A percentile compares a stretch with the other conserved stretches of the same genome.
phyloP scores from a whole-genome alignment of 2,888 invertebrate genomes.

The Caenorhabditis macrosperma region DNA sequence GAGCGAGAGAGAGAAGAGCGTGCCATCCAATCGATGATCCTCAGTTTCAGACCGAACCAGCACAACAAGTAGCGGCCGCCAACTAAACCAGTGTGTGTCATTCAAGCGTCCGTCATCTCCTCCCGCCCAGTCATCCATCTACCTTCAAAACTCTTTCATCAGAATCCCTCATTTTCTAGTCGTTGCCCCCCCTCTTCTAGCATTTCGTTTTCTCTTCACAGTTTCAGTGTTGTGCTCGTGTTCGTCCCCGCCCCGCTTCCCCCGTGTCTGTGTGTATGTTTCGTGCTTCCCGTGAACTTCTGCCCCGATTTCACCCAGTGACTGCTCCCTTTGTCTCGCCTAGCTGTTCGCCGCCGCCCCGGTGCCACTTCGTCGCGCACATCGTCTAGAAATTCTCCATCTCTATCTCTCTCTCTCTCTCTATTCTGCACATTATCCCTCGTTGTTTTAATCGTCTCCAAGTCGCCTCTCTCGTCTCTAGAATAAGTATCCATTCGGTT shows the following conservation, averaged over 20 bases:
- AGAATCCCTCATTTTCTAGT: conserved; percentile 22
- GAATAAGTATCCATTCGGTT: conserved; percentile 34
- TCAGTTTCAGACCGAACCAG: conserved; percentile 25
- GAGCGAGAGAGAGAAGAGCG: too few relatives aligned
- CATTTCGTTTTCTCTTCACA: conserved; percentile 31
- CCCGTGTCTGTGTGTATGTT: conserved; percentile 25
- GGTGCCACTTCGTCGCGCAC: conserved; percentile 36
- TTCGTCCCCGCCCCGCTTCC: conserved; percentile 44
- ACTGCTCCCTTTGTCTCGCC: conserved; percentile 20
- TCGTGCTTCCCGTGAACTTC: conserved; percentile 4
- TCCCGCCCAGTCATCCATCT: too few relatives aligned
- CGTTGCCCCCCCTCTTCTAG: conserved; percentile 18
- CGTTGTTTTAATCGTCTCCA: conserved; percentile 30
- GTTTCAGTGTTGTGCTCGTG: conserved; percentile 53
- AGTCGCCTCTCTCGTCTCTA: conserved; percentile 21
- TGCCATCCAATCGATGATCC: too few relatives aligned
- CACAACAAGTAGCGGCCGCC: conserved; percentile 40
- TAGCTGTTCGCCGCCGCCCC: background rate
- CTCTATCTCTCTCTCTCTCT: too few relatives aligned
- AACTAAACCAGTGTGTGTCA: conserved; percentile 37
- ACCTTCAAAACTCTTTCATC: conserved; percentile 30
- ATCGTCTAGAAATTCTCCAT: too few relatives aligned
- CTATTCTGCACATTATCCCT: conserved; percentile 28
- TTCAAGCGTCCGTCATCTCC: conserved; percentile 2
- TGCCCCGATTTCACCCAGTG: conserved; percentile 38